phyloP scores from a whole-genome alignment of 2,888 invertebrate genomes.

The Amaurobius ferox region DNA sequence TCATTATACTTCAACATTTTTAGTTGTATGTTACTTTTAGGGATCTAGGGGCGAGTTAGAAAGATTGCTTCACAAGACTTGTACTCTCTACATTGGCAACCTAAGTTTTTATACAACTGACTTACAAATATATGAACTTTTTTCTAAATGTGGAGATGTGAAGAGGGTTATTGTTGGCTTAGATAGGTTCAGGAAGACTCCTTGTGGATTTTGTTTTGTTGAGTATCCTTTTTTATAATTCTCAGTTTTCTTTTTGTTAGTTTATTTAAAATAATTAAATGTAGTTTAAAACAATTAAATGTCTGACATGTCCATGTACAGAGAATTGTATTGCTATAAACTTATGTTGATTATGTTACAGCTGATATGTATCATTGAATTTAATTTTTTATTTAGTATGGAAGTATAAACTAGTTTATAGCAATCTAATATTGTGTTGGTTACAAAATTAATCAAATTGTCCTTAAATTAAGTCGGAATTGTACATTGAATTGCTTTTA shows the following conservation, averaged over 20 bases:
- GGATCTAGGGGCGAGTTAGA: slow-evolving; percentile 94
- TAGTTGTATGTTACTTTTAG: slow-evolving; percentile 80
- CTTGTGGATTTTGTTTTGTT: slow-evolving; percentile 99
- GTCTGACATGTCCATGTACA: no score
- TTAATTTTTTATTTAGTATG: background rate
- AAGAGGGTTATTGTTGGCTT: slow-evolving; percentile 94
- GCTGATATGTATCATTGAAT: no score
- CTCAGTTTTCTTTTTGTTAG: background rate
- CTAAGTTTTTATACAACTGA: slow-evolving; percentile 98
- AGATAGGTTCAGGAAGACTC: slow-evolving; percentile 98
- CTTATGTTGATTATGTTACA: no score
- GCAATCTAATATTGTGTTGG: no score
- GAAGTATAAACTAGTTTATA: no score
- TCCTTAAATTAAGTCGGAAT: no score
- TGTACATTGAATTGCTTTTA: no score
- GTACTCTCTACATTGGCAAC: slow-evolving; percentile 97
- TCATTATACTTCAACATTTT: background rate
- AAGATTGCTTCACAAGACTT: slow-evolving; percentile 83
- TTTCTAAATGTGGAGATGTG: slow-evolving; percentile 96
- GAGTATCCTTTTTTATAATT: slow-evolving; percentile 82
- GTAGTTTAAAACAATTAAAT: no score
- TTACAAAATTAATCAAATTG: no score
- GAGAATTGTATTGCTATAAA: no score
- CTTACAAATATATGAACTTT: slow-evolving; percentile 98
- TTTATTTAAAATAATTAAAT: no score